Evolutionary conservation across 2,113 vertebrate species (phyloP).

Genomic region (Pseudorhombus dupliciocellatus): DNA sequence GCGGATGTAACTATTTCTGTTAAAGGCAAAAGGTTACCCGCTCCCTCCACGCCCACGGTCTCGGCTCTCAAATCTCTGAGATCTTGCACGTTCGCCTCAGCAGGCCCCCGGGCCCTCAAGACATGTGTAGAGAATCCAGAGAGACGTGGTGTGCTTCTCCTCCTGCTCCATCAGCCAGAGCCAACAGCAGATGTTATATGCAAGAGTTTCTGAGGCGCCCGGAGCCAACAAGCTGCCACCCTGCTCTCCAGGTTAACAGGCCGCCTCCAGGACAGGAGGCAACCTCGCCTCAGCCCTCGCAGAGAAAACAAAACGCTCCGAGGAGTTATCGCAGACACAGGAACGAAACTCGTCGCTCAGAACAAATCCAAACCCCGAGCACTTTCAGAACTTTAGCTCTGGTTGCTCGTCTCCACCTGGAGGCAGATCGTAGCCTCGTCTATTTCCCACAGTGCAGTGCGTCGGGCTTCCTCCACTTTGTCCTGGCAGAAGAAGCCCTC

Average conservation of each 20-base stretch:
- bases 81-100: slow-evolving; percentile 27
- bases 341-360: not conserved
- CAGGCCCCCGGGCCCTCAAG: slow-evolving; percentile 31
- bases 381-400: not conserved
- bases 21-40: slow-evolving; percentile 5
- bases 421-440: not conserved
- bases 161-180: slow-evolving; percentile 31
- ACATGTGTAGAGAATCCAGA: slow-evolving; percentile 33
- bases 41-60: slow-evolving; percentile 11
- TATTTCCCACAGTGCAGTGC: slow-evolving; percentile 5
- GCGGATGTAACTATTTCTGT: not conserved
- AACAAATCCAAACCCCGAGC: not conserved
- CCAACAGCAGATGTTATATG: slow-evolving; percentile 50
- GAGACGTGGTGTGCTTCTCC: slow-evolving; percentile 41
- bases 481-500: not conserved
- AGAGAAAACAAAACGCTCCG: not conserved
- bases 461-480: not conserved
- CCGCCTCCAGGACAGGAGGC: not conserved
- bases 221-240: slow-evolving; percentile 25
- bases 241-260: slow-evolving; percentile 43
- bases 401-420: slow-evolving; percentile 8
- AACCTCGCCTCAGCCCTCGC: not conserved
- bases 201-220: not conserved
- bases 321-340: not conserved
- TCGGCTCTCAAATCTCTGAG: slow-evolving; percentile 11